These are phyloP conservation scores for Ceratothoa steindachneri DNA, from an alignment of 2,888 invertebrate species.

Conservation along the genomic window DNA sequence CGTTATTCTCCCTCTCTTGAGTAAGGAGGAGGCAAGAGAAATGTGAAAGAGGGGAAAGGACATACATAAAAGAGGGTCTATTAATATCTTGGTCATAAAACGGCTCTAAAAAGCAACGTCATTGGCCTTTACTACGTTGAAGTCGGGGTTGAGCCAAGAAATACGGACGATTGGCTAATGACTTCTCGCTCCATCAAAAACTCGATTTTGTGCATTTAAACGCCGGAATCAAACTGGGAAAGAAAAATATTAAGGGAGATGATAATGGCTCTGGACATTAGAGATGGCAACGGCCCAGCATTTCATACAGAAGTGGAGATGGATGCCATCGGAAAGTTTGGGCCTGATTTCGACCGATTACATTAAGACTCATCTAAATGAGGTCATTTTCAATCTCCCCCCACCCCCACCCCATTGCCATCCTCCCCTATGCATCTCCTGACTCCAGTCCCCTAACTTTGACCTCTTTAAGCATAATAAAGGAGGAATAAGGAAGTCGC, in stretches of 20 bases:
- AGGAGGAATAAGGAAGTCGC: too few species aligned
- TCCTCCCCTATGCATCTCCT: too few species aligned
- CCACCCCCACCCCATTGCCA: too few species aligned
- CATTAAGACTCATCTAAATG: constrained; percentile 12
- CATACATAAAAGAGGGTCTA: neutral
- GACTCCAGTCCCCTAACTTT: too few species aligned
- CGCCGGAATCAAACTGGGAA: constrained; percentile 46
- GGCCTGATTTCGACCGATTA: constrained; percentile 5
- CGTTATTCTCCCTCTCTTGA: neutral
- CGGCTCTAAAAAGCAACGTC: neutral
- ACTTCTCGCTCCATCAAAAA: constrained; percentile 46
- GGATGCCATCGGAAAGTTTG: constrained; percentile 8
- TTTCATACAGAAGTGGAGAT: constrained; percentile 34
- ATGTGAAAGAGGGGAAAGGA: neutral
- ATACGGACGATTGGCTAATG: constrained; percentile 38
- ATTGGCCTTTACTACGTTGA: constrained; percentile 11
- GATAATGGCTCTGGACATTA: constrained; percentile 46
- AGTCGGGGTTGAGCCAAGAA: constrained; percentile 22
- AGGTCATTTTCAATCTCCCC: constrained; percentile 5
- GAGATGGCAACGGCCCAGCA: constrained; percentile 41
- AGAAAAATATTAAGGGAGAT: constrained; percentile 47
- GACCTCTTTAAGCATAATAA: too few species aligned
- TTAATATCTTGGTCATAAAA: constrained; percentile 3
- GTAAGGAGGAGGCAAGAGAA: neutral
- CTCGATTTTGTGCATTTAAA: constrained; percentile 46